Base-by-base conservation (phyloP, 1,140 invertebrate species). In the Macrostomum lignano region DNA sequence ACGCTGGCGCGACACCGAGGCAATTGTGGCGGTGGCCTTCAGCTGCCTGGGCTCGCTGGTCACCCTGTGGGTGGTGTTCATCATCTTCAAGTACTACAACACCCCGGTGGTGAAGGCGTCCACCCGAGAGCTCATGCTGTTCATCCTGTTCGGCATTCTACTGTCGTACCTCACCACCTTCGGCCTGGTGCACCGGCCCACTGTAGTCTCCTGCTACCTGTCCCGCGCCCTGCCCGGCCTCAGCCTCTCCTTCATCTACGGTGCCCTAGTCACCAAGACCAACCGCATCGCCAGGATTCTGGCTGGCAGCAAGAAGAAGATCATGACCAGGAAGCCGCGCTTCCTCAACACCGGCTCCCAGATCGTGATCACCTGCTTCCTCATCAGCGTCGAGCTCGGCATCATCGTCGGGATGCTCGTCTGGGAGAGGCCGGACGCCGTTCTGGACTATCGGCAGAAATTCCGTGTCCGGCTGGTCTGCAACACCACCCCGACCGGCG, bases 231-330 rank as follows among this genome's bases (percentile, higher is more conserved):
- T 74, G 38, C 72, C 72, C 0, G 72, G 72, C 3, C 60, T 78
- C 24, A 69, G 69, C 24, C 76, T 79, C 44, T 66, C 72, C 0
- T 70, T 77, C 53, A 74, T 78, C 38, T 79, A 77, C 49, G 71
- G 71, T 0, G 69, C 73, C 3, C 52, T 79, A 9, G 62, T 78
- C 2, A 77, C 73, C 2, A 76, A 77, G 61, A 79, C 74, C 0
- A 78, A 79, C 52, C 59, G 74, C 31, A 79, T 79, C 22, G 72
- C 73, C 0, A 51, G 74, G 11, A 77, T 78, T 41, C 60, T 79
- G 21, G 72, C 73, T 7, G 72, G 72, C 1, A 72, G 69, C 29
- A 76, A 75, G 47, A 75, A 74, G 46, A 55, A 66, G 32, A 73
- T 74, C 36, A 69, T 74, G 25, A 74, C 69, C 1, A 66, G 70